A percentile compares a stretch with the other conserved stretches of the same genome.
Conservation (phyloP, 2,888 invertebrate genomes). For the Phoronis australis region DNA sequence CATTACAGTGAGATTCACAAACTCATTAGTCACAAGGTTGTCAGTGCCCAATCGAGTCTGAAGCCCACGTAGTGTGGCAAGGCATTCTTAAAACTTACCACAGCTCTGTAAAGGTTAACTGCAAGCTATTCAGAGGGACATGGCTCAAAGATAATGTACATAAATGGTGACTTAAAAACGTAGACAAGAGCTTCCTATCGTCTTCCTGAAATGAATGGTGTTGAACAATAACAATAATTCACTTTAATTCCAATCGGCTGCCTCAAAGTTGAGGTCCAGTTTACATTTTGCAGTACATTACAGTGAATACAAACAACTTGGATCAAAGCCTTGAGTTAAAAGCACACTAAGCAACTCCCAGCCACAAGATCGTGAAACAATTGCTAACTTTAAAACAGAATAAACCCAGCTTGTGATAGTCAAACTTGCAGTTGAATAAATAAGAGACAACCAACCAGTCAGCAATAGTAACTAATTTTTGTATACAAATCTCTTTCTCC, state of each 20-base stretch:
- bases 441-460: too few relatives aligned
- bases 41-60: too few relatives aligned
- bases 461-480: too few relatives aligned
- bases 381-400: not conserved
- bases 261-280: not conserved
- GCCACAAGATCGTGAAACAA: not conserved
- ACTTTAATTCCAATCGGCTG: not conserved
- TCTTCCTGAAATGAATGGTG: constrained; percentile 33
- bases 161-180: constrained; percentile 47
- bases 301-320: not conserved
- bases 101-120: constrained; percentile 43
- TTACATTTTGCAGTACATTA: not conserved
- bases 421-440: not conserved
- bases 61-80: too few relatives aligned
- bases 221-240: not conserved
- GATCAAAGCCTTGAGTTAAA: not conserved
- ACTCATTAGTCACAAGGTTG: too few relatives aligned
- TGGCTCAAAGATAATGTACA: constrained; percentile 58
- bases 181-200: constrained; percentile 38
- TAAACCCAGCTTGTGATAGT: not conserved
- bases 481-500: too few relatives aligned
- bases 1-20: too few relatives aligned
- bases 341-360: not conserved
- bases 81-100: constrained; percentile 26
- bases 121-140: constrained; percentile 54